Conservation (phyloP, 2,888 invertebrate genomes). For the Melolontha melolontha region DNA sequence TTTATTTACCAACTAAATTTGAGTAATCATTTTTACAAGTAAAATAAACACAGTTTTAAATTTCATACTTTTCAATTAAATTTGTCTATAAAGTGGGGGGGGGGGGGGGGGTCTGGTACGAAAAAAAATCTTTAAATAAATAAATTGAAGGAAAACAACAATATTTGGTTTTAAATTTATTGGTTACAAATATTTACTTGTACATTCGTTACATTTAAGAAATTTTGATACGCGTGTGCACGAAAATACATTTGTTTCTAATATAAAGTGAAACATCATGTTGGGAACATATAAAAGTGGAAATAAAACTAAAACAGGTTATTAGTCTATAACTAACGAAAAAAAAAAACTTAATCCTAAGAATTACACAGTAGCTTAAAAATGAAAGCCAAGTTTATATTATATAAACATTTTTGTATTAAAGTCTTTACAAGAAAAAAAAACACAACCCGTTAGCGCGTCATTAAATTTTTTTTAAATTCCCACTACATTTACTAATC, state of each 20-base stretch:
- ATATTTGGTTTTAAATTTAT: conserved; percentile 43
- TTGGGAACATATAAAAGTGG: conserved; percentile 1
- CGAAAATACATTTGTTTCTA: conserved; percentile 36
- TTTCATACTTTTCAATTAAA: too few species aligned
- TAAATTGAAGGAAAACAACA: conserved; percentile 6
- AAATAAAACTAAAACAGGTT: too few species aligned
- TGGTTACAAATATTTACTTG: conserved; percentile 45
- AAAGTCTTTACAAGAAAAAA: conserved; percentile 30
- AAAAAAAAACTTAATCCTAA: conserved; percentile 22
- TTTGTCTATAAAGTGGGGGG: too few species aligned
- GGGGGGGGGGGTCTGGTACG: too few species aligned
- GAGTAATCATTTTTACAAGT: too few species aligned
- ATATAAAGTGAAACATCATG: conserved; percentile 8
- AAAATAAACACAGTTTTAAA: too few species aligned
- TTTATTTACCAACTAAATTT: too few species aligned
- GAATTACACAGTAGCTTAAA: conserved; percentile 27
- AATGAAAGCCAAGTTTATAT: conserved; percentile 26
- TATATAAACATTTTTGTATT: conserved; percentile 26
- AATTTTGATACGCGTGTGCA: conserved; percentile 43
- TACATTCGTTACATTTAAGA: conserved; percentile 43
- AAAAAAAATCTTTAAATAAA: too few species aligned
- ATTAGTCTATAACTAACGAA: not conserved
- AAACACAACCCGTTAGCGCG: conserved; percentile 33
- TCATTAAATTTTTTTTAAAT: not conserved
- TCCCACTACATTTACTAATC: conserved; percentile 16